Conservation (phyloP, 2,888 invertebrate species). For the Acleris literana region DNA sequence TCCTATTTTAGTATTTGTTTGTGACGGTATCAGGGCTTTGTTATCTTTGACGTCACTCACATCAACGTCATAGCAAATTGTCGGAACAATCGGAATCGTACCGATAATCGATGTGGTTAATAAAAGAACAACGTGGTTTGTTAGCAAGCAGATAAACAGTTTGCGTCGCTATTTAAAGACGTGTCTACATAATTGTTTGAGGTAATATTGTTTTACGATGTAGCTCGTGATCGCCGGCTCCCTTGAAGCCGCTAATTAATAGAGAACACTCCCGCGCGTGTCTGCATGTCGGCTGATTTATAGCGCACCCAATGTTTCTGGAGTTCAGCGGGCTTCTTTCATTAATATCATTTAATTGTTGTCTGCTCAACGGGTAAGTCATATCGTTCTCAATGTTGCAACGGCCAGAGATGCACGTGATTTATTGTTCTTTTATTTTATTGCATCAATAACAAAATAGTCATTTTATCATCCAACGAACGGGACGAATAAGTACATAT, state of each 20-base stretch:
- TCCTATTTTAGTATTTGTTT: conserved; percentile 4
- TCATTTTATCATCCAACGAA: not conserved
- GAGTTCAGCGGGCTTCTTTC: conserved; percentile 53
- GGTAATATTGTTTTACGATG: conserved; percentile 48
- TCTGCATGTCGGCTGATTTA: conserved; percentile 67
- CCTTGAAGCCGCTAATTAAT: conserved; percentile 75
- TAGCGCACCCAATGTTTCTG: conserved; percentile 58
- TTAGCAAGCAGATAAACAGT: conserved; percentile 14
- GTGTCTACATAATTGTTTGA: conserved; percentile 36
- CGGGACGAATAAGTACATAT: too few species aligned
- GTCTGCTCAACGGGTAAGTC: conserved; percentile 49
- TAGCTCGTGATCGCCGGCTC: conserved; percentile 48
- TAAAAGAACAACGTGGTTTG: conserved; percentile 5
- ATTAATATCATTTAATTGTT: conserved; percentile 70
- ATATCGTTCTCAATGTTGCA: conserved; percentile 46
- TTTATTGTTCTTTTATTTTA: conserved; percentile 23
- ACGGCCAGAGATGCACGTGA: conserved; percentile 23
- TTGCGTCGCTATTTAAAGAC: conserved; percentile 27
- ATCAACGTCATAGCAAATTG: conserved; percentile 20
- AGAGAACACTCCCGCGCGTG: conserved; percentile 63
- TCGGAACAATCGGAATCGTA: not conserved
- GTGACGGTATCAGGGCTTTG: conserved; percentile 5
- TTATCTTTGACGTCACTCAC: conserved; percentile 20
- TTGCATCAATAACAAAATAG: not conserved
- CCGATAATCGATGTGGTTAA: conserved; percentile 7